Conservation (phyloP, 1,140 invertebrate species). For the Trinorchestia longiramus region DNA sequence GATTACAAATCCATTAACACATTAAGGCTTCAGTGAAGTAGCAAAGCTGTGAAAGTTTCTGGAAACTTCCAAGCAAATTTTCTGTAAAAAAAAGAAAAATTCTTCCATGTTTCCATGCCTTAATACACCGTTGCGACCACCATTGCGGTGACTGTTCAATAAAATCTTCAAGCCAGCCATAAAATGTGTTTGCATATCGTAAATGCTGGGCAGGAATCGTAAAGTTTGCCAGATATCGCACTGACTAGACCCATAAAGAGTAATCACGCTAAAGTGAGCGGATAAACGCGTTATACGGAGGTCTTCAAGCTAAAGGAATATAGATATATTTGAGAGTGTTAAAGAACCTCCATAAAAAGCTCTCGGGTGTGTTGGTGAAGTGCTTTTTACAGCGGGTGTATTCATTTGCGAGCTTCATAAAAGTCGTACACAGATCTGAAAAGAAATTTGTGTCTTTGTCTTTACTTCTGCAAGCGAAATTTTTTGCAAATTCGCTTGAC, state of each 20-base stretch:
- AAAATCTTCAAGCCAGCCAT: not conserved
- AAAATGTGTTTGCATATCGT: not conserved
- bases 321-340: not conserved
- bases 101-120: not conserved
- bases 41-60: not conserved
- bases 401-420: not conserved
- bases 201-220: not conserved
- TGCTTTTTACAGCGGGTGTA: not conserved
- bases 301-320: not conserved
- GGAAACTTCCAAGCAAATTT: not conserved
- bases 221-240: not conserved
- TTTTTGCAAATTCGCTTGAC: no score
- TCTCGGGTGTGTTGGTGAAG: not conserved
- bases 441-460: no score
- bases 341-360: not conserved
- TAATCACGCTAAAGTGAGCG: not conserved
- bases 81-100: not conserved
- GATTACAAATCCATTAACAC: not conserved
- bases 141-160: not conserved
- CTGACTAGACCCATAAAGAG: not conserved
- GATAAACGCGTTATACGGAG: not conserved
- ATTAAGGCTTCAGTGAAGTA: not conserved
- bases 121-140: not conserved
- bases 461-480: no score
- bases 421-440: not conserved